Evolutionary conservation across 2,888 invertebrate genomes (phyloP), one percentile per base, ranked within the genome.

Genomic region (Lithophane ornitopus): DNA sequence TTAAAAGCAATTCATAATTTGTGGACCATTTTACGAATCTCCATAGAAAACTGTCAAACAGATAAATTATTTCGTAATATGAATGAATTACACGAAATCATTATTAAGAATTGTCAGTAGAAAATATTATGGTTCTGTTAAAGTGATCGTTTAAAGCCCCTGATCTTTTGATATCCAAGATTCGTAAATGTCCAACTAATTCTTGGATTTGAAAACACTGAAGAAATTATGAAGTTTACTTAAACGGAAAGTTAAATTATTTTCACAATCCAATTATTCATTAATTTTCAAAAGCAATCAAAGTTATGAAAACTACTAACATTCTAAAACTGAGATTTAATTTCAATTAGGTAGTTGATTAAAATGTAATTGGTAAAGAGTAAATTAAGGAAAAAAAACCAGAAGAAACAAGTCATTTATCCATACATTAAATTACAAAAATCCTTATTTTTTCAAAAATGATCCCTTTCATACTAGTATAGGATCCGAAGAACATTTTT

Each of bases 181-280:
- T 61, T 41, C 0, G 14, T 59, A 80, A 49, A 52, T 0, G 3
- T n/a, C 2, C 2, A 22, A 52, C 41, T 14, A 22, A 7, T 59
- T 65, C 0, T 19, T 61, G 28, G 4, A 54, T 41, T 65, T 16
- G 12, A n/a, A 65, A 73, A 19, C 26, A 59, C 39, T 61, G 12
- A 56, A 65, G 9, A 39, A 61, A 46, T 66, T 34, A 54, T 46
- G 12, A 66, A 80, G 19, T 66, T 73, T 66, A 16, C 7, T 3
- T 44, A 22, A 56, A 39, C 16, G 9, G 7, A 44, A 39, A 46
- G 56, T 46, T 52, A 2, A 63, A 65, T 58, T 19, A 65, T 69
- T 14, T 61, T 72, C 3, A 62, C 19, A 46, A 41, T 28, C 9
- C 14, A 46, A 49, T 49, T 56, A 56, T 28, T 39, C 1, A 22